Conservation (phyloP, 2,113 vertebrate genomes). For the Oceanites oceanicus region DNA sequence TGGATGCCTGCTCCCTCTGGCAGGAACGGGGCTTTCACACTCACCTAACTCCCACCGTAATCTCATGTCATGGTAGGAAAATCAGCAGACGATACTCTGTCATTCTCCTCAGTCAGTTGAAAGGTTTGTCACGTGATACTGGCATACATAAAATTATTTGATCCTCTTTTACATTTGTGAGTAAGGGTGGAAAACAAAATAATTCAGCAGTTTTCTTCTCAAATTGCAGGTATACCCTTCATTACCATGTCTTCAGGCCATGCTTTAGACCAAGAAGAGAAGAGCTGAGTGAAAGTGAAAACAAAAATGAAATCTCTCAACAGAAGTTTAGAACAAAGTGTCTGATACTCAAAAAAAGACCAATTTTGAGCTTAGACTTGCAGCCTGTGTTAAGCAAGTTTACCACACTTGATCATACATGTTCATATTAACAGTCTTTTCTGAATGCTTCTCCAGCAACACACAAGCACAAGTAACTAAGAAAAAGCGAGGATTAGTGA, state of each 20-base stretch:
- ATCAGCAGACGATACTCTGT: rapidly evolving
- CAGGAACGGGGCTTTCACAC: not conserved
- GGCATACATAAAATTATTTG: not conserved
- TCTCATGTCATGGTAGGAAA: not conserved
- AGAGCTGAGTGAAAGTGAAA: not conserved
- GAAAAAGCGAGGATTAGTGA: not conserved
- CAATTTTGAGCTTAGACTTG: not conserved
- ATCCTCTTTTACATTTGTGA: not conserved
- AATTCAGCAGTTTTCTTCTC: not conserved
- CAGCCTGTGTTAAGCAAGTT: not conserved
- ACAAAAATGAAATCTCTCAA: not conserved
- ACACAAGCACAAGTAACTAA: not conserved
- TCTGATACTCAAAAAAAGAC: not conserved
- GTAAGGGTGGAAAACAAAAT: not conserved
- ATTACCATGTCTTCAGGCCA: not conserved
- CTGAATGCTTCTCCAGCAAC: not conserved
- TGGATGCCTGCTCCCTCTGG: not conserved
- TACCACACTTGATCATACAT: not conserved
- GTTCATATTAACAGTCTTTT: not conserved
- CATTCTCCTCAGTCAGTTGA: not conserved
- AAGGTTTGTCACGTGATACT: not conserved
- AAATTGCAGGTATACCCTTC: not conserved
- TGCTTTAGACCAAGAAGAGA: not conserved
- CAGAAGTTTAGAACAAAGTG: not conserved
- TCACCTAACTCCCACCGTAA: not conserved